Evolutionary conservation across 2,797 vertebrate species (phyloP).

Genomic region (Enteromius trimaculatus): DNA sequence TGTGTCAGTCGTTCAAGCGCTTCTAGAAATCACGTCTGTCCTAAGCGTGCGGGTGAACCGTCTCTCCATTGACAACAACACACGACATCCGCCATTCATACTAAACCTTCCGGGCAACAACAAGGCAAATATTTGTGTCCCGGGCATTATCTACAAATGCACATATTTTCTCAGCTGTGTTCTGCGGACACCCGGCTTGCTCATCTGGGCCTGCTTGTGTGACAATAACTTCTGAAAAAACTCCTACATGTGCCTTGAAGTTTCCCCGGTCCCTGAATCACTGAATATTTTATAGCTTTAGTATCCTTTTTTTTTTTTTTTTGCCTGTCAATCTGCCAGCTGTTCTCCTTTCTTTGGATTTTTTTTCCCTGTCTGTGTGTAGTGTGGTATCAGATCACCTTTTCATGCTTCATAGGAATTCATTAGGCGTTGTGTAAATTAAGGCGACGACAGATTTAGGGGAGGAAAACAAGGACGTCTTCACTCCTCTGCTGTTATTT

Average conservation of each 20-base stretch:
- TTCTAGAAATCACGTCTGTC: conserved; percentile 31
- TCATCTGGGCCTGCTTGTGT: conserved; percentile 28
- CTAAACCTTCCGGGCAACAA: conserved; percentile 20
- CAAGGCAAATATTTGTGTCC: conserved; percentile 44
- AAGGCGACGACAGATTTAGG: conserved; percentile 59
- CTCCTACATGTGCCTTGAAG: conserved; percentile 51
- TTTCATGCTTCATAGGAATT: conserved; percentile 56
- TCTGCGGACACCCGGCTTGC: not conserved
- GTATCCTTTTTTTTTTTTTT: conserved; percentile 47
- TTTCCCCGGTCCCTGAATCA: conserved; percentile 43
- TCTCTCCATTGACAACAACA: not conserved
- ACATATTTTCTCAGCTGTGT: conserved; percentile 27
- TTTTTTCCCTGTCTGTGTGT: conserved; percentile 24
- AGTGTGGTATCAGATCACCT: conserved; percentile 54
- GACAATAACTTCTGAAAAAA: conserved; percentile 44
- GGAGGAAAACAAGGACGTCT: conserved; percentile 59
- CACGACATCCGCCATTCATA: conserved; percentile 17
- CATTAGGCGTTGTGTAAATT: conserved; percentile 63
- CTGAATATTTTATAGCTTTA: conserved; percentile 59
- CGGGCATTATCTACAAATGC: conserved; percentile 40
- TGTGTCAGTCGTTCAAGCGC: not conserved
- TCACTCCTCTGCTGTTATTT: conserved; percentile 59
- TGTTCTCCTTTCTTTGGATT: conserved; percentile 46
- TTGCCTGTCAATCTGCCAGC: conserved; percentile 54
- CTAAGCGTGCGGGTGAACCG: not conserved